Percentiles rank a stretch among this genome's conserved stretches.
Conservation (phyloP, 2,888 invertebrate genomes). For the Neria commutata region DNA sequence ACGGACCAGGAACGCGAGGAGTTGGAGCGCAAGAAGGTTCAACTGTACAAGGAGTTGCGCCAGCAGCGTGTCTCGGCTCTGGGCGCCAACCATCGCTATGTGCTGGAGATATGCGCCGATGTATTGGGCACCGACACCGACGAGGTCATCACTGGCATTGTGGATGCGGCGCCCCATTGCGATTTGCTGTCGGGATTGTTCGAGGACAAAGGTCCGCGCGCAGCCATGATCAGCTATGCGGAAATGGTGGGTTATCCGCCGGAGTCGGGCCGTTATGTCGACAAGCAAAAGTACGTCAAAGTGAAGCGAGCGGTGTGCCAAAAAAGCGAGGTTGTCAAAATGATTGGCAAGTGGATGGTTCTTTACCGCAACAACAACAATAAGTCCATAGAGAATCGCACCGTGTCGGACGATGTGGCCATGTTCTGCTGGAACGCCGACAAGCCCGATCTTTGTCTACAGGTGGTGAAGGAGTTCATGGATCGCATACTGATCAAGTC, state of each 20-base stretch:
- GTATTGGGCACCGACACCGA: slow-evolving; percentile 74
- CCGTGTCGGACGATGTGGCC: slow-evolving; percentile 65
- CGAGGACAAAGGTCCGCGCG: slow-evolving; percentile 67
- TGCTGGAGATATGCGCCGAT: slow-evolving; percentile 71
- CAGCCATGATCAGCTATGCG: slow-evolving; percentile 73
- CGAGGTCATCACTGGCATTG: slow-evolving; percentile 71
- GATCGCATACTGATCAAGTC: slow-evolving; percentile 61
- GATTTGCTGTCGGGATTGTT: slow-evolving; percentile 69
- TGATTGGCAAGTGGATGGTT: slow-evolving; percentile 71
- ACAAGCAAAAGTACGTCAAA: slow-evolving; percentile 44
- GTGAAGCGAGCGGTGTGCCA: slow-evolving; percentile 70
- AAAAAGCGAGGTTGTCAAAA: slow-evolving; percentile 66
- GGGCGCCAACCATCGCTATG: slow-evolving; percentile 66
- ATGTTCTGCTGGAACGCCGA: slow-evolving; percentile 41
- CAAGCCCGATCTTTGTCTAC: slow-evolving; percentile 35
- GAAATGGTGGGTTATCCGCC: slow-evolving; percentile 69
- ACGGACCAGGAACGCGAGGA: slow-evolving; percentile 49
- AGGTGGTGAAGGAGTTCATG: slow-evolving; percentile 44
- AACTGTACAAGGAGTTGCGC: slow-evolving; percentile 45
- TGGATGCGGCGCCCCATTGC: slow-evolving; percentile 71
- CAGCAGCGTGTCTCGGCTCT: slow-evolving; percentile 46
- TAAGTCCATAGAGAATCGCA: slow-evolving; percentile 68
- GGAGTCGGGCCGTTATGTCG: slow-evolving; percentile 49
- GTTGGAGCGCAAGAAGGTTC: slow-evolving; percentile 40
- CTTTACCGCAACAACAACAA: slow-evolving; percentile 70